These are phyloP conservation scores for Brevimyrus niger DNA, from an alignment of 2,113 vertebrate genomes.

Conservation along the genomic window DNA sequence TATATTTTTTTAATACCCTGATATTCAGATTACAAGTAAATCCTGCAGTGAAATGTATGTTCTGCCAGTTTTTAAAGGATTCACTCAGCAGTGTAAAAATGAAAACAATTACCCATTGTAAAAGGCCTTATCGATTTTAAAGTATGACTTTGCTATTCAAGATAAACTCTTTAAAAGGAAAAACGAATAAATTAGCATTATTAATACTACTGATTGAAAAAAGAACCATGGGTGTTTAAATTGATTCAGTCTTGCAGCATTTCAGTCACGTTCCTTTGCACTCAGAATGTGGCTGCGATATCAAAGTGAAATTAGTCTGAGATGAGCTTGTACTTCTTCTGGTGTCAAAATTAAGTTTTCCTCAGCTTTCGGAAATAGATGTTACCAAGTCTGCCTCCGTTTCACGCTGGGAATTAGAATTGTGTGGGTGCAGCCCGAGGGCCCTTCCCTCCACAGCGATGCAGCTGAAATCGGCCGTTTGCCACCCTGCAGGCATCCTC, in stretches of 20 bases:
- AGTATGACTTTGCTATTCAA: conserved; percentile 13
- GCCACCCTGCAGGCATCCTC: conserved; percentile 71
- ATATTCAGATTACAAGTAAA: background rate
- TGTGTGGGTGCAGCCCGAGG: background rate
- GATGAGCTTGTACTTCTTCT: conserved; percentile 6
- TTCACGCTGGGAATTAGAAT: background rate
- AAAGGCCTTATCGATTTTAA: conserved; percentile 19
- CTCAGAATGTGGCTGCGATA: conserved; percentile 16
- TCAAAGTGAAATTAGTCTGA: conserved; percentile 25
- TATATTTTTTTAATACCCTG: conserved; percentile 15
- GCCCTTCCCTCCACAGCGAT: background rate
- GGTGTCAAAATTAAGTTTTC: background rate
- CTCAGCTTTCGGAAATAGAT: background rate
- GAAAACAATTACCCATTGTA: conserved; percentile 3
- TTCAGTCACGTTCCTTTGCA: conserved; percentile 17
- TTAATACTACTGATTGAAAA: conserved; percentile 18
- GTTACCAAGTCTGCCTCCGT: background rate
- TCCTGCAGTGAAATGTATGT: background rate
- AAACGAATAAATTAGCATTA: conserved; percentile 31
- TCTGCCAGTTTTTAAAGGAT: background rate
- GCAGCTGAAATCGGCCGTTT: background rate
- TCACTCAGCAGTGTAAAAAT: conserved; percentile 7
- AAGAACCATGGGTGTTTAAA: conserved; percentile 2
- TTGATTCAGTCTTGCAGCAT: background rate
- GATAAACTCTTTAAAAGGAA: conserved; percentile 15